Percentiles rank a stretch among this genome's conserved stretches.
Evolutionary conservation across 2,888 invertebrate species (phyloP).

Genomic region (Eustalomyia histrio): DNA sequence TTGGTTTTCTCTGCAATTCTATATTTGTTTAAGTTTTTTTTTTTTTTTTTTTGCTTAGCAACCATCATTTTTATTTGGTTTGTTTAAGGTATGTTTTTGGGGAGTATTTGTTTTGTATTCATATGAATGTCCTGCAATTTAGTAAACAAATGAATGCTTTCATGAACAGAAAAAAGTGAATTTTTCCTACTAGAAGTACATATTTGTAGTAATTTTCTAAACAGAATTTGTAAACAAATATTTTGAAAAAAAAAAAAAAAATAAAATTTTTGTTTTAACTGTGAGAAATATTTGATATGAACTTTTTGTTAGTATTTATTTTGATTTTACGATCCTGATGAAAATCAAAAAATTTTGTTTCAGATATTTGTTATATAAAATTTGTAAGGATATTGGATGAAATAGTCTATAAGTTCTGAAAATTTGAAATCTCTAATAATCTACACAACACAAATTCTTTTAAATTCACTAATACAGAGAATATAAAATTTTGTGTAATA

Average conservation of each 20-base stretch:
- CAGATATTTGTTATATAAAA: no score
- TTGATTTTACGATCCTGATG: no score
- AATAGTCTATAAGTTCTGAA: no score
- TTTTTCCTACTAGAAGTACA: neutral
- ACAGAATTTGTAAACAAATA: constrained; percentile 18
- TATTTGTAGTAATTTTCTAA: constrained; percentile 6
- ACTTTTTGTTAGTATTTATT: no score
- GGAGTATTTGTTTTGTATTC: constrained; percentile 15
- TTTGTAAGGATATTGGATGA: no score
- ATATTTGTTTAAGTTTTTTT: neutral
- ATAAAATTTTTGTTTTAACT: constrained; percentile 3
- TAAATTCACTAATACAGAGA: no score
- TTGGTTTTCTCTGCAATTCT: neutral
- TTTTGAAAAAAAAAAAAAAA: no score
- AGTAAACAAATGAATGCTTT: constrained; percentile 29
- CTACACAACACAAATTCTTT: no score
- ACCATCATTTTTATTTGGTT: constrained; percentile 31
- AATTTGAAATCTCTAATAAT: no score
- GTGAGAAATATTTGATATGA: neutral
- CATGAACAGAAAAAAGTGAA: neutral
- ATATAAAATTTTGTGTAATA: no score
- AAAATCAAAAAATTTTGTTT: no score
- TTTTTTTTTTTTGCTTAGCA: neutral
- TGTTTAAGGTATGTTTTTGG: constrained; percentile 11
- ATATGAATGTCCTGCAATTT: constrained; percentile 28